Evolutionary conservation across 2,888 invertebrate species (phyloP), one percentile per base, ranked within the genome.

Genomic region (Deroplatys truncata): DNA sequence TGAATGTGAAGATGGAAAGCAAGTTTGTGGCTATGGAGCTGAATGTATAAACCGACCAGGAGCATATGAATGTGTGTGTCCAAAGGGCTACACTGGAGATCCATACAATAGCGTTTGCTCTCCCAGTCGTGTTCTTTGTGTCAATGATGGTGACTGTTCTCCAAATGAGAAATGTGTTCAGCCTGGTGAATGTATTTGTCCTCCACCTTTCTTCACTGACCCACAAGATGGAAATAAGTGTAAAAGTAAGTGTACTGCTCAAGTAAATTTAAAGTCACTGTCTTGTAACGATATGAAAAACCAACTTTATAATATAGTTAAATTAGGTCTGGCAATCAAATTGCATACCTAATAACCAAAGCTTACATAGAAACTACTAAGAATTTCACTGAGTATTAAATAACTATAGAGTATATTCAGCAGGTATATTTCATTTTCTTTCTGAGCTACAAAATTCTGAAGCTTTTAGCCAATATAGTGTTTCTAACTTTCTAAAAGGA

Each of bases 121-220:
- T 5, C 96, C 97, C 16, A 97, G 97, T 90, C 97, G 97, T 93
- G 96, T 97, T 91, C 95, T 97, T 91, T 98, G 98, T 92, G 95
- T 96, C 5, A 96, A 95, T 91, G 98, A 98, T 92, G 95, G 95
- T 89, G 98, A 98, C 92, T 98, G 98, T 92, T 96, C 96, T 89
- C 93, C 96, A 0, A 98, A 98, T 92, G 98, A 98, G 93, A 97
- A 97, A 93, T 98, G 98, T 93, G 96, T 98, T 43, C 97, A 98
- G 93, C 98, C 98, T 2, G 98, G 98, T 1, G 97, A 98, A 93
- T 98, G 98, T 92, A 95, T 98, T 28, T 98, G 98, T 92, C 97
- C 98, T 49, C 98, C 98, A 28, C 98, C 98, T 0, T 98, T 96
- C 94, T 98, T 97, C 93, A 95, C 97, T 56, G 98, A 98, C 92